These are phyloP conservation scores for Odontophorus gujanensis DNA, from an alignment of 2,113 vertebrate species.

Conservation along the genomic window DNA sequence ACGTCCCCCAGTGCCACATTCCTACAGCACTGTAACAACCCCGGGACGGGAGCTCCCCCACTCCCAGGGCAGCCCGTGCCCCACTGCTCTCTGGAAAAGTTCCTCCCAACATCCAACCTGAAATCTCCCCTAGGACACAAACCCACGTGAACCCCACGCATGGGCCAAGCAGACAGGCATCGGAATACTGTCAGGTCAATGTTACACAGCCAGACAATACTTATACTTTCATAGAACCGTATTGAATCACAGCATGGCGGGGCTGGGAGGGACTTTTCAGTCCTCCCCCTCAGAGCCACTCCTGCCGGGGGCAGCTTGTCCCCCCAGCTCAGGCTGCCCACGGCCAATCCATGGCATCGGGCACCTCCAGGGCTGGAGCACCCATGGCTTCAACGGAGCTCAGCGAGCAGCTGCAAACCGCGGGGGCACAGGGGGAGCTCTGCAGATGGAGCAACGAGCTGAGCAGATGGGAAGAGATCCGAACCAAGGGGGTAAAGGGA, in stretches of 20 bases:
- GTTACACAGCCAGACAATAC: background rate
- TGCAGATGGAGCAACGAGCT: background rate
- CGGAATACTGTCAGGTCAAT: rapidly evolving
- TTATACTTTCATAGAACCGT: background rate
- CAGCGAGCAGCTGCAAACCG: background rate
- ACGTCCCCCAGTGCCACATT: no score
- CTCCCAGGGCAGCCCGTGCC: background rate
- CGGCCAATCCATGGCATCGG: no score
- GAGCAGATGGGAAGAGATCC: background rate
- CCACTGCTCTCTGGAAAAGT: background rate
- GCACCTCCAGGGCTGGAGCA: background rate
- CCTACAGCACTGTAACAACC: no score
- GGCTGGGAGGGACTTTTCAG: background rate
- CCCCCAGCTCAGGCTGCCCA: no score
- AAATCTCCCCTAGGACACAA: no score
- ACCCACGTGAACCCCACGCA: background rate
- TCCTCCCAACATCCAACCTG: background rate
- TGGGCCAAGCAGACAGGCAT: rapidly evolving
- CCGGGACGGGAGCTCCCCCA: no score
- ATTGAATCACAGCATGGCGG: background rate
- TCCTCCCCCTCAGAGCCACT: no score
- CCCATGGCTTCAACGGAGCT: no score
- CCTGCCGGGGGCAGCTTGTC: background rate
- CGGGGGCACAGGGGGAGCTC: background rate
- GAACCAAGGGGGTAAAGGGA: background rate